Conservation (phyloP, 2,888 invertebrate genomes). For the Coelopa pilipes region DNA sequence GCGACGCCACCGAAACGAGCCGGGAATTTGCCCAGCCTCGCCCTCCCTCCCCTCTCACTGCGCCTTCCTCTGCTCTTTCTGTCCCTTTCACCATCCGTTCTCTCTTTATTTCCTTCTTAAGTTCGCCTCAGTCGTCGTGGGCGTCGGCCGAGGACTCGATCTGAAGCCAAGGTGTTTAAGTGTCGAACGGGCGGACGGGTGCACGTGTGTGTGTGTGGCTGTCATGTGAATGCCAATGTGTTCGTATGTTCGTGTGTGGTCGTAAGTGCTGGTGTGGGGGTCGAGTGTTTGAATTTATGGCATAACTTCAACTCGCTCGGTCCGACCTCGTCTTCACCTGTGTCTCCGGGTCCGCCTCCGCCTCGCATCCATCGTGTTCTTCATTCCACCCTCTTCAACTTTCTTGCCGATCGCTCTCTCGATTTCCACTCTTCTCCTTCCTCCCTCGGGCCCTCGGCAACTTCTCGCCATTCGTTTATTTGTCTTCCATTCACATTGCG, state of each 20-base stretch:
- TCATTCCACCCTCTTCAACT: not conserved
- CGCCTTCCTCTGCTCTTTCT: no score
- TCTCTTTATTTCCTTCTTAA: no score
- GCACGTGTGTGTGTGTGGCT: not conserved
- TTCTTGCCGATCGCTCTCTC: not conserved
- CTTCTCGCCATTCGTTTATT: slow-evolving; percentile 12
- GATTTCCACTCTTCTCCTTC: not conserved
- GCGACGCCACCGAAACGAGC: slow-evolving; percentile 32
- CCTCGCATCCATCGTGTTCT: not conserved
- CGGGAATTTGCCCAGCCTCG: slow-evolving; percentile 12
- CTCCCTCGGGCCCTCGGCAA: not conserved
- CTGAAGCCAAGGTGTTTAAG: no score
- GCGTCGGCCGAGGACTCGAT: no score
- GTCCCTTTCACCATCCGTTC: no score
- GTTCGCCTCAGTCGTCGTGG: no score
- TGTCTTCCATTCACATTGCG: slow-evolving; percentile 30
- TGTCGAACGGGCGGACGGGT: no score
- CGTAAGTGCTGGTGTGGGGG: not conserved
- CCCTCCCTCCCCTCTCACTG: not conserved
- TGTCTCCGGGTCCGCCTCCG: no score
- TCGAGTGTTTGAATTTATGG: slow-evolving; percentile 28
- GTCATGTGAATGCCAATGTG: not conserved
- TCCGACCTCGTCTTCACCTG: not conserved
- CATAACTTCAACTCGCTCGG: slow-evolving; percentile 15
- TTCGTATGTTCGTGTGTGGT: not conserved